phyloP scores from a whole-genome alignment of 2,797 vertebrate species.

The Cyclura pinguis region DNA sequence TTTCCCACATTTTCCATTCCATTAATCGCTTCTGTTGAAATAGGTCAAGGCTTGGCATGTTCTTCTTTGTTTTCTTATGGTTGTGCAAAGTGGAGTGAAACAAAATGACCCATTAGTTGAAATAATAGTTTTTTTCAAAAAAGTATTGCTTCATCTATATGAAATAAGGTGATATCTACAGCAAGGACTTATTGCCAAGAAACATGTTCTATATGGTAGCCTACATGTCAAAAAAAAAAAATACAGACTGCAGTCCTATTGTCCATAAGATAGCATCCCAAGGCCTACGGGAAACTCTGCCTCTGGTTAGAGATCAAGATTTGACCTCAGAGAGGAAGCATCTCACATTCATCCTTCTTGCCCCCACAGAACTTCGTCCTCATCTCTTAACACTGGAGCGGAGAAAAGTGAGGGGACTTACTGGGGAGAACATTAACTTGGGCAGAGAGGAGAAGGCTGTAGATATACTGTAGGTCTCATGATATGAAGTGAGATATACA shows the following conservation, averaged over 20 bases:
- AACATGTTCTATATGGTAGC: constrained; percentile 3
- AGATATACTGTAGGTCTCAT: too few relatives aligned
- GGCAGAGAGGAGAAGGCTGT: too few relatives aligned
- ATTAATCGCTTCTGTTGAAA: constrained; percentile 76
- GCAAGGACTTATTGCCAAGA: background rate
- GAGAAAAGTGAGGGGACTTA: too few relatives aligned
- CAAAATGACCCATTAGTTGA: constrained; percentile 69
- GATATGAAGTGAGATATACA: too few relatives aligned
- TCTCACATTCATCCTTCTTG: too few relatives aligned
- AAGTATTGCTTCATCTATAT: constrained; percentile 55
- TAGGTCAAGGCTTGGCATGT: constrained; percentile 74
- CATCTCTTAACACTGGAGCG: too few relatives aligned
- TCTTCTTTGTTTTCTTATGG: constrained; percentile 74
- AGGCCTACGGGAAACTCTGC: too few relatives aligned
- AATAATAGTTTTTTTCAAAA: constrained; percentile 50
- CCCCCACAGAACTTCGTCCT: too few relatives aligned
- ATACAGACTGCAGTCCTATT: background rate
- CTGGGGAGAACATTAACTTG: too few relatives aligned
- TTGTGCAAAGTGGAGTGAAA: constrained; percentile 73
- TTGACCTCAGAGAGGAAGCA: too few relatives aligned
- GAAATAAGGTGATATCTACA: constrained; percentile 36
- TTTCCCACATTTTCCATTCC: constrained; percentile 79
- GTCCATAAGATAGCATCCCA: background rate
- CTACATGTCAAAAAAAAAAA: constrained; percentile 39
- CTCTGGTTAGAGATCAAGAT: too few relatives aligned